Evolutionary conservation across 2,113 vertebrate genomes (phyloP), one percentile per base, ranked within the genome.

Genomic region (Mesocricetus auratus): DNA sequence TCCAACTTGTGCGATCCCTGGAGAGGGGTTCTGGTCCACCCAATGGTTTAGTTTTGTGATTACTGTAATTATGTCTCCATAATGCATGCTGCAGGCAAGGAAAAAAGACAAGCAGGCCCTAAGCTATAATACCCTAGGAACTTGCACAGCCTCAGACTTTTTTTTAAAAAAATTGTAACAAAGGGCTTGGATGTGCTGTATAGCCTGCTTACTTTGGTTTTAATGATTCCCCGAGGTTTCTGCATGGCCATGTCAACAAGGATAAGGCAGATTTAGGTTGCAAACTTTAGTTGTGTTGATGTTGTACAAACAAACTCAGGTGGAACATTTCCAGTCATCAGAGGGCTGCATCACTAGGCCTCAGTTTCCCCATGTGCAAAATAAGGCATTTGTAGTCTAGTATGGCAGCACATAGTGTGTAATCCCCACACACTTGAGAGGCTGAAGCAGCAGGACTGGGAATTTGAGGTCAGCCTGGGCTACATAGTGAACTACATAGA

Each of bases 41-140:
- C 87, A 60, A 4, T 71, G n/a, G 53, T 96, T 97, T 93, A 88
- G 71, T 64, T 94, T 78, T 50, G 86, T 83, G 97, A 98, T 94
- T 78, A 97, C 95, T 12, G 5, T 96, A 93, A 97, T 98, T 94
- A 94, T 17, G 53, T 53, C 64, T 82, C 96, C 66, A 58, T 92
- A 96, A 96, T 93, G 39, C 71, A 82, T 92, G 36, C 69, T 81
- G 50, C 73, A 94, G 77, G 77, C 47, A 77, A 94, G 73, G 45
- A n/a, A 77, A 77, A 85, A 50, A 79, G 53, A 74, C 60, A 87
- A 5, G 29, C 11, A 3, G 71, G 39, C 19, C 47, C 86, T 64
- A 47, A 56, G 33, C 42, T 95, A 3, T 94, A 78, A 77, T 82
- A 89, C 16, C 17, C 11, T 24, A 17, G 5, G 86, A 53, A 19